phyloP scores from a whole-genome alignment of 1,140 invertebrate genomes.

The Anthonomus grandis region DNA sequence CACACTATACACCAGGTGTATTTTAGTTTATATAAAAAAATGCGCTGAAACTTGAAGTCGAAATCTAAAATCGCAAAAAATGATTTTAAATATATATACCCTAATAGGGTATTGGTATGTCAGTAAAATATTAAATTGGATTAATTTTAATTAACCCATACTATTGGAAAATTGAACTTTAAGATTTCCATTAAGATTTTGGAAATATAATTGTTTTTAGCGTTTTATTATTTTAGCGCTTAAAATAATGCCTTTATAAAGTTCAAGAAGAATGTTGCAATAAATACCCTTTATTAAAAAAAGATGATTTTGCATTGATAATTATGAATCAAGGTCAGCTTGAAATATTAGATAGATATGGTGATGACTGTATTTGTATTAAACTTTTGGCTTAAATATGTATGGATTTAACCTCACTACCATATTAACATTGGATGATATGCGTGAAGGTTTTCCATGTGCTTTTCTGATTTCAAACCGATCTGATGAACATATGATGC shows the following conservation, averaged over 20 bases:
- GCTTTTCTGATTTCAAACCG: constrained; percentile 18
- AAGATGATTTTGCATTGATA: constrained; percentile 2
- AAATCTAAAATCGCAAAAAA: not conserved
- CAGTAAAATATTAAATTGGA: constrained; percentile 2
- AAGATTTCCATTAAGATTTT: no score
- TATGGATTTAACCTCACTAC: constrained; percentile 19
- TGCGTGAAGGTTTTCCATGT: constrained; percentile 10
- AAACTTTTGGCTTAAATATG: constrained; percentile 16
- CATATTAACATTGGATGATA: constrained; percentile 16
- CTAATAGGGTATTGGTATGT: constrained; percentile 6
- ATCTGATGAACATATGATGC: constrained; percentile 1
- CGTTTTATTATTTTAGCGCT: no score
- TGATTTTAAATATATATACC: not conserved
- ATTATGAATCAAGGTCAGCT: constrained; percentile 11
- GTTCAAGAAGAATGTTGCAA: not conserved
- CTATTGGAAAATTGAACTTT: no score
- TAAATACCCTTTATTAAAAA: constrained; percentile 3
- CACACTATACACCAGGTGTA: no score
- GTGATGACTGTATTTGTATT: constrained; percentile 16
- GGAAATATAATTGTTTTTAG: no score
- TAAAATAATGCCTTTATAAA: constrained; percentile 2
- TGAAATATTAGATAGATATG: constrained; percentile 14
- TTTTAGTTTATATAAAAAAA: no score
- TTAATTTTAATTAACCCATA: constrained; percentile 6
- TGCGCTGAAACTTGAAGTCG: constrained; percentile 6